Conservation (phyloP, 2,888 invertebrate genomes). For the Acheta domesticus region DNA sequence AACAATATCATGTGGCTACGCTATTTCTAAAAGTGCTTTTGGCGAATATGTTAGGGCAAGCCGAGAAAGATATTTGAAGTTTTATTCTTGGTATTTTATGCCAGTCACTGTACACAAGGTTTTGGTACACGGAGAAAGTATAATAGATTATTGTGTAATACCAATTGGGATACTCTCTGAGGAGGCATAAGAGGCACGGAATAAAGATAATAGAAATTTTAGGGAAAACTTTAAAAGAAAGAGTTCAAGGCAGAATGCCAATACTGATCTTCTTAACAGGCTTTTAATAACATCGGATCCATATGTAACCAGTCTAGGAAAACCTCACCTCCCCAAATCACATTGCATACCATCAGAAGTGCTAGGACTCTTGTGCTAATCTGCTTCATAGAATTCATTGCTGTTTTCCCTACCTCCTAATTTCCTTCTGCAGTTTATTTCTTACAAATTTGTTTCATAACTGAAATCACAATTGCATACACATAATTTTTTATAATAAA, state of each 20-base stretch:
- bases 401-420: too few species aligned
- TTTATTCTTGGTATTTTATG: conserved; percentile 39
- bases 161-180: conserved; percentile 39
- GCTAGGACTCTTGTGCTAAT: too few species aligned
- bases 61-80: too few species aligned
- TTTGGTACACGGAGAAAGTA: conserved; percentile 33
- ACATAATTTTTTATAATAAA: too few species aligned
- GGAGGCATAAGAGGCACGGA: conserved; percentile 37
- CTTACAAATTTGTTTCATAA: too few species aligned
- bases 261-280: conserved; percentile 27
- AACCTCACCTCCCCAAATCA: neutral
- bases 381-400: too few species aligned
- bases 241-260: conserved; percentile 24
- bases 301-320: neutral
- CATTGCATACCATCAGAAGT: too few species aligned
- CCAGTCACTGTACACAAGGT: conserved; percentile 38
- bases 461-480: too few species aligned
- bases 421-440: too few species aligned
- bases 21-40: too few species aligned
- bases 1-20: too few species aligned
- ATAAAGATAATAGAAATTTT: conserved; percentile 33
- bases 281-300: neutral
- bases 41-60: too few species aligned
- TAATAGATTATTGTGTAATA: conserved; percentile 34
- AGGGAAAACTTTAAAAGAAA: conserved; percentile 31